These are phyloP conservation scores for Rhogogaster chlorosoma DNA, from an alignment of 2,888 invertebrate species.

Conservation along the genomic window DNA sequence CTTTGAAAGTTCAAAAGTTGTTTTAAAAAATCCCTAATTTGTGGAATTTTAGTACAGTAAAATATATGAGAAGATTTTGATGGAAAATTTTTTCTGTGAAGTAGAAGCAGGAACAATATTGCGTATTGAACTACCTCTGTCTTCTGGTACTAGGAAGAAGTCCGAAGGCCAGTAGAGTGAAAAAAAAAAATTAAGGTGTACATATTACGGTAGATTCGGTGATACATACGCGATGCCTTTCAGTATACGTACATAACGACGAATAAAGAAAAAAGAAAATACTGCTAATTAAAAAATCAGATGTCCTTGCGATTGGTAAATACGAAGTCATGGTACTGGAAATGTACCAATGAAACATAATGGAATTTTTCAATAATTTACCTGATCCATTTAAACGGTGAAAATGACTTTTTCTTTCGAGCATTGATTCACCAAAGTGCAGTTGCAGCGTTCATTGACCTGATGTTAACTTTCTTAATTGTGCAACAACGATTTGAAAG, in stretches of 20 bases:
- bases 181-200: not conserved
- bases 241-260: not conserved
- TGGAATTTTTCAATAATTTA: not conserved
- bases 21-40: not conserved
- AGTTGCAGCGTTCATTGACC: conserved; percentile 55
- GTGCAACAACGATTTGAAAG: conserved; percentile 59
- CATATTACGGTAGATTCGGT: not conserved
- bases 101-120: not conserved
- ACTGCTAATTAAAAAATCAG: not conserved
- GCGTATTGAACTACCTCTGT: not conserved
- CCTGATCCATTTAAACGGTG: not conserved
- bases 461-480: conserved; percentile 59
- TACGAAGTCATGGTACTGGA: not conserved
- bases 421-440: conserved; percentile 26
- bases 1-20: not conserved
- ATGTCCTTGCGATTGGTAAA: not conserved
- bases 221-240: not conserved
- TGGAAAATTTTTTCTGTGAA: not conserved
- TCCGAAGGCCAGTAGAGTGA: conserved; percentile 14
- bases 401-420: conserved; percentile 32
- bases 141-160: conserved; percentile 26
- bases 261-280: not conserved
- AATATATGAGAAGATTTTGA: not conserved
- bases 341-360: not conserved
- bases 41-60: not conserved